Base-by-base conservation (phyloP, 2,888 invertebrate species). In the Leptopilina drosophilae region DNA sequence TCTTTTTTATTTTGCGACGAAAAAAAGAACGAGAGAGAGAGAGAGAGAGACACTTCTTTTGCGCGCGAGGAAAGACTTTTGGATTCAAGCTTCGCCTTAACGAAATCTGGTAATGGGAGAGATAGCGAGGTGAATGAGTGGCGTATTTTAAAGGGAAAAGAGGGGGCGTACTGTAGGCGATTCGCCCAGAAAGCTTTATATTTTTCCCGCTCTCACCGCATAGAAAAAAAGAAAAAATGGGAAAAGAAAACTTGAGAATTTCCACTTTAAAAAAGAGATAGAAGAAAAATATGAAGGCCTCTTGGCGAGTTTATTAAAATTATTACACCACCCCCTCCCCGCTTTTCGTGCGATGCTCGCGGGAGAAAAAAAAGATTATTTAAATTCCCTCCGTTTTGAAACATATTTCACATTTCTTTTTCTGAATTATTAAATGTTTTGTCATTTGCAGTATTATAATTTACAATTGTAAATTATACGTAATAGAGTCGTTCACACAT, bases 81-180 rank as follows among this genome's bases (percentile, higher is more conserved):
- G 84, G 84, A 88, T 88, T 87, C 84, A 82, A 81, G 78, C 82
- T 80, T 12, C 84, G 85, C 84, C 85, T 88, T 87, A 88, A 88
- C 88, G 86, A 90, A 90, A 89, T 88, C 89, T 87, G 83, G 87
- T 90, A 89, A 89, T 89, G 88, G 87, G 83, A 80, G 82, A 88
- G 89, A 89, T 89, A 89, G 85, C 42, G 83, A 85, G 80, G 84
- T 84, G 85, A 86, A 87, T 84, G 85, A 88, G 85, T 84, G 80
- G 82, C 82, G 77, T 78, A 82, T 81, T 81, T 82, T 78, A 81
- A 42, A 81, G 73, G 77, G 15, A 59, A 33, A 42, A 42, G 42
- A 75, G 78, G 64, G 83, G 11, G 4, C 49, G 33, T 3, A 33
- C 33, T 33, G 33, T 33, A 33, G 33, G 33, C 49, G 42, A 65